phyloP scores from a whole-genome alignment of 1,140 invertebrate species.

The Eulimnadia texana region DNA sequence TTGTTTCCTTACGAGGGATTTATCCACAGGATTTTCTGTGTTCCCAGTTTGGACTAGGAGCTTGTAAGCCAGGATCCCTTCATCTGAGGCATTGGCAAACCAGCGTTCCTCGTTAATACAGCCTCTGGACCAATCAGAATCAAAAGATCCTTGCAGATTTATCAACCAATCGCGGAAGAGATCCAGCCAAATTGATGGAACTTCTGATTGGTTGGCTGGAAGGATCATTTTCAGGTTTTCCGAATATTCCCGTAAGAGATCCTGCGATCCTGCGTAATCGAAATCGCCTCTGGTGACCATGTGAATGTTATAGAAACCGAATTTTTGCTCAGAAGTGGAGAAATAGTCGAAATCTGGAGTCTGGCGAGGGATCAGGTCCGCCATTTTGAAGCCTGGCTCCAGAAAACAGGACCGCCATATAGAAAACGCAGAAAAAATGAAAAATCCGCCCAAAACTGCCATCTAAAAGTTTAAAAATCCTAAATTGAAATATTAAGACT shows the following conservation, averaged over 20 bases:
- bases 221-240: slow-evolving; percentile 75
- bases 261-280: slow-evolving; percentile 90
- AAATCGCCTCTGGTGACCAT: slow-evolving; percentile 86
- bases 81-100: slow-evolving; percentile 75
- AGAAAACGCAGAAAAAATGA: too few species aligned
- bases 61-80: slow-evolving; percentile 84
- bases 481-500: neutral
- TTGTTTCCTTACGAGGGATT: slow-evolving; percentile 54
- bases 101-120: slow-evolving; percentile 70
- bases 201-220: slow-evolving; percentile 81
- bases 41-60: slow-evolving; percentile 88
- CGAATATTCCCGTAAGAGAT: slow-evolving; percentile 82
- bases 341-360: slow-evolving; percentile 88
- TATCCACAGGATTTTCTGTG: slow-evolving; percentile 84
- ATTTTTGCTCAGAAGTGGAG: slow-evolving; percentile 75
- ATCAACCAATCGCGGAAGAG: slow-evolving; percentile 80
- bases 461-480: too few species aligned
- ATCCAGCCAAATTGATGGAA: slow-evolving; percentile 80
- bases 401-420: neutral
- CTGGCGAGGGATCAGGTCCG: slow-evolving; percentile 80
- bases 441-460: too few species aligned
- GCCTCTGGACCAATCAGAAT: slow-evolving; percentile 58
- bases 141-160: slow-evolving; percentile 72
- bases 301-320: slow-evolving; percentile 96
- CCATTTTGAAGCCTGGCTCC: slow-evolving; percentile 53